Percentiles rank a stretch among this genome's conserved stretches.
Conservation (phyloP, 1,140 invertebrate genomes). For the Cyclina sinensis region DNA sequence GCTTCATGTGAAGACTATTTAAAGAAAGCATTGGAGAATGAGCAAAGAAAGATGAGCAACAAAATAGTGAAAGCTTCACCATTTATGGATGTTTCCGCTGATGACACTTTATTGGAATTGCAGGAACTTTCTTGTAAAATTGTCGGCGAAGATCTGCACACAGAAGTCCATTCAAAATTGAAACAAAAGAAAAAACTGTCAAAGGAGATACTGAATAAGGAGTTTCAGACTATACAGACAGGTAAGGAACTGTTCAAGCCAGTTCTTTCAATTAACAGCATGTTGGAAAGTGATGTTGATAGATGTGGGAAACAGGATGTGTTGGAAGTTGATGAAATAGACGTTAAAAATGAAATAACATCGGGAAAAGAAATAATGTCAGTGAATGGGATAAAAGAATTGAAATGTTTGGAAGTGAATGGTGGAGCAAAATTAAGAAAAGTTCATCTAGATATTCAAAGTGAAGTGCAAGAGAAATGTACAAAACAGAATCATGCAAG, state of each 20-base stretch:
- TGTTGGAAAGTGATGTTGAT: not conserved
- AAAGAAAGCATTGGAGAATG: slow-evolving; percentile 46
- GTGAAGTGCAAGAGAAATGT: too few species aligned
- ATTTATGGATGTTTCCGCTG: slow-evolving; percentile 49
- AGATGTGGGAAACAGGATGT: not conserved
- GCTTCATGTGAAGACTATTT: slow-evolving; percentile 35
- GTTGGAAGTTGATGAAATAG: not conserved
- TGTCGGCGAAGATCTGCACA: not conserved
- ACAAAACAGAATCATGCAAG: too few species aligned
- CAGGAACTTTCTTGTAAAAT: slow-evolving; percentile 49
- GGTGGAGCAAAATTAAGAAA: too few species aligned
- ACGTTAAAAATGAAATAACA: too few species aligned
- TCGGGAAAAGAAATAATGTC: not conserved
- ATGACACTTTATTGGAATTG: slow-evolving; percentile 51
- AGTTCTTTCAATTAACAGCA: not conserved
- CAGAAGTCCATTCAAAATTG: slow-evolving; percentile 19
- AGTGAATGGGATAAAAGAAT: not conserved
- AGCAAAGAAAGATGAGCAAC: not conserved
- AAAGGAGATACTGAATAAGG: not conserved
- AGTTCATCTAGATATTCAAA: too few species aligned
- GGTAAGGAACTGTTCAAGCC: not conserved
- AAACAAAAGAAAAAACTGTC: slow-evolving; percentile 4
- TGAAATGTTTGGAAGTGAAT: not conserved
- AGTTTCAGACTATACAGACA: not conserved
- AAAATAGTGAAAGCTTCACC: slow-evolving; percentile 44